Conservation (phyloP, 2,797 vertebrate genomes). For the Sebastes vulpes region DNA sequence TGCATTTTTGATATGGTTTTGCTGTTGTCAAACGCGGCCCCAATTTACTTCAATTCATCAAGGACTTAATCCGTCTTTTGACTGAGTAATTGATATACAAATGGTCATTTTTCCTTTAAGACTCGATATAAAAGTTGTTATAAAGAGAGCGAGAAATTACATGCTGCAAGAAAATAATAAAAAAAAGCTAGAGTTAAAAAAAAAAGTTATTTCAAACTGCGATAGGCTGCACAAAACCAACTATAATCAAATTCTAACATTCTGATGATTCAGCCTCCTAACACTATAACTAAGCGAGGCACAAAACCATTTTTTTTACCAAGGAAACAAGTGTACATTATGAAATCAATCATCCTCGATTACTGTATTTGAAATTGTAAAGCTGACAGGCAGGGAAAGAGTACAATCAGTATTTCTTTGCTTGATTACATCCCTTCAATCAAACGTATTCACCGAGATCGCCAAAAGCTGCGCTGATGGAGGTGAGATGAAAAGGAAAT, state of each 20-base stretch:
- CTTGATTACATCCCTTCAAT: conserved; percentile 60
- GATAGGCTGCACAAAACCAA: neutral
- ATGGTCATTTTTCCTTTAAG: neutral
- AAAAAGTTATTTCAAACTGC: neutral
- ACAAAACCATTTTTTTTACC: neutral
- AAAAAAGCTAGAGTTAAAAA: neutral
- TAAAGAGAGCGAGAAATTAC: neutral
- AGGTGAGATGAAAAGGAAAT: conserved; percentile 10
- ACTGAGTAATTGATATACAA: neutral
- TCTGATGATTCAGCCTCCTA: neutral
- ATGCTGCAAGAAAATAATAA: neutral
- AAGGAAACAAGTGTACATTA: neutral
- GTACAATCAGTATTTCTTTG: conserved; percentile 35
- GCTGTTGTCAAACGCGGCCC: neutral
- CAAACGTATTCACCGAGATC: conserved; percentile 43
- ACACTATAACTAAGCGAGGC: neutral
- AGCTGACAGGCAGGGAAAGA: conserved; percentile 13
- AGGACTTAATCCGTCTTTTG: neutral
- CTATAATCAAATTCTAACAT: conserved; percentile 1
- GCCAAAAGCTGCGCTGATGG: neutral
- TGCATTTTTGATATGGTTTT: neutral
- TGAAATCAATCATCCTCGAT: conserved; percentile 29
- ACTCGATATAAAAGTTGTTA: neutral
- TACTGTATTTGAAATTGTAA: conserved; percentile 22
- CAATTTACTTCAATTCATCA: neutral